Base-by-base conservation (phyloP, 2,888 invertebrate genomes). In the Monochamus alternatus region DNA sequence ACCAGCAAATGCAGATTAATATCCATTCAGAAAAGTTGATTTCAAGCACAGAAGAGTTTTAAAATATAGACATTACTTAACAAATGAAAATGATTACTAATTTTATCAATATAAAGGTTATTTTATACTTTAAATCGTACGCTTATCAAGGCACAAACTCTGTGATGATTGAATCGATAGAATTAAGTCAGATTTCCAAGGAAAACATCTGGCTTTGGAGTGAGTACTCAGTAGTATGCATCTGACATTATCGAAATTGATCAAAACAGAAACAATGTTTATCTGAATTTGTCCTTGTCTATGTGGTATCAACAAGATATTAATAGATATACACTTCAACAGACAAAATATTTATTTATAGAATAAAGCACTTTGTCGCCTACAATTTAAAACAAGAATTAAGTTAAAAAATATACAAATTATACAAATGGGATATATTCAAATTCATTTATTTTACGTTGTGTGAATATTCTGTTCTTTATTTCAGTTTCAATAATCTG, bases 241-340 rank as follows among this genome's bases (percentile, higher is more conserved):
- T 10, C 12, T 30, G 47, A 64, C 22, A 44, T 63, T 44, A 55
- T 44, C 14, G 47, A 5, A 10, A 64, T 30, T 64, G 7, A 64
- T 64, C 64, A 64, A 64, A 64, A 64, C 32, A 64, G 47, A 64
- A 22, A 44, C 9, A 64, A 55, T 55, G 14, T 14, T 55, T 55
- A 55, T 55, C 55, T 55, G n/a, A 3, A 55, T 10, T 1, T 47
- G 47, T 47, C 47, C 55, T 55, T 55, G 55, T 55, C 2, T 55
- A 55, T 12, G 5, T 8, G 10, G 14, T 14, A 22, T 47, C 47
- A 47, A 47, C 47, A 47, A 5, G 8, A 55, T 55, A 55, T 55
- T 55, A 14, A 55, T 55, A 55, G 55, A 22, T 38, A n/a, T n/a
- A 22, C 55, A 22, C 14, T 55, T 55, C 5, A 55, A 2, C 14